Percentiles rank a stretch among this genome's conserved stretches.
These are phyloP conservation scores for Masnerella sp. DNA, from an alignment of 2,888 invertebrate species.

Conservation along the genomic window DNA sequence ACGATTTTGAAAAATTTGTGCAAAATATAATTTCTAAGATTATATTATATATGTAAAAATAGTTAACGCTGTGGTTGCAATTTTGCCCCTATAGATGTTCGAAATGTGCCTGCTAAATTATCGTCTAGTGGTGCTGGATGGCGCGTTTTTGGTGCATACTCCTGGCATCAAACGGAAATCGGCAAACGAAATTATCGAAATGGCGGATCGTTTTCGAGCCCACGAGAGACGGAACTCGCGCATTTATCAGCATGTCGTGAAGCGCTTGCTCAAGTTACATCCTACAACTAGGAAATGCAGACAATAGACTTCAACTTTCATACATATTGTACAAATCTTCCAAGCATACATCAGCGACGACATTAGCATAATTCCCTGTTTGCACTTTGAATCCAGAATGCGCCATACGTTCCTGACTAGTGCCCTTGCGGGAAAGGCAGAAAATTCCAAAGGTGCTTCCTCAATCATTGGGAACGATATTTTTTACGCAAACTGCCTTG, in stretches of 20 bases:
- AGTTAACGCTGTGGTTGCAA: too few relatives aligned
- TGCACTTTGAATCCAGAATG: constrained; percentile 6
- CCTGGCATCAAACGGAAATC: constrained; percentile 81
- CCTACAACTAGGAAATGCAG: constrained; percentile 70
- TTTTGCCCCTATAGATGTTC: constrained; percentile 81
- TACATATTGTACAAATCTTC: constrained; percentile 36
- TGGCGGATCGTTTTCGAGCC: constrained; percentile 61
- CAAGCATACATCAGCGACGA: constrained; percentile 16
- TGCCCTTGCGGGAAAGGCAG: constrained; percentile 4
- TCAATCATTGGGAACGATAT: constrained; percentile 6
- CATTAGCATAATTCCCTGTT: constrained; percentile 15
- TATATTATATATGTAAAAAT: too few relatives aligned
- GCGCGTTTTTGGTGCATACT: constrained; percentile 86
- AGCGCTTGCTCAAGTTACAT: constrained; percentile 71
- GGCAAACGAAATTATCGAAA: constrained; percentile 56
- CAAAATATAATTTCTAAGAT: too few relatives aligned
- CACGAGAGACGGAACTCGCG: constrained; percentile 71
- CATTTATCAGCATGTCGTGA: constrained; percentile 72
- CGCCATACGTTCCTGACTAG: constrained; percentile 19
- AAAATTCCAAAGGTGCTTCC: constrained; percentile 10
- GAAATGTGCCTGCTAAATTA: constrained; percentile 87
- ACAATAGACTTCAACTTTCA: constrained; percentile 60
- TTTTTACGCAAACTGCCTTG: constrained; percentile 17
- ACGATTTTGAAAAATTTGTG: too few relatives aligned
- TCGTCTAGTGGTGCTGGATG: constrained; percentile 85